phyloP scores from a whole-genome alignment of 2,888 invertebrate genomes.

The Reticulitermes lucifugus region DNA sequence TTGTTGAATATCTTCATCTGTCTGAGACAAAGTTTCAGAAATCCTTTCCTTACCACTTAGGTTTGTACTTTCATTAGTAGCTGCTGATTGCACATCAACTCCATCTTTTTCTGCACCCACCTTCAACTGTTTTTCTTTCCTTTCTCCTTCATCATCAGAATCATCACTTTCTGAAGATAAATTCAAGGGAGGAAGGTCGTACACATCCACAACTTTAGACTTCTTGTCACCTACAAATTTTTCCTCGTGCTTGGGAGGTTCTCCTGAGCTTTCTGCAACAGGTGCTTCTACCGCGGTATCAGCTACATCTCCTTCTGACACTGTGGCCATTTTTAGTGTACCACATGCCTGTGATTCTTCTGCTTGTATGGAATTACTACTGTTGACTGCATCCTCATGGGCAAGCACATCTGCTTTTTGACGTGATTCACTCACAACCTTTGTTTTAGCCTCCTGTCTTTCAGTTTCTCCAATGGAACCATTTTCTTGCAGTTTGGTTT shows the following conservation, averaged over 20 bases:
- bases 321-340: constrained; percentile 49
- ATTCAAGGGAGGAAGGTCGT: constrained; percentile 83
- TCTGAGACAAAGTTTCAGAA: constrained; percentile 4
- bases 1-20: constrained; percentile 58
- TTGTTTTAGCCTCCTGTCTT: constrained; percentile 50
- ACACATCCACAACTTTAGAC: constrained; percentile 67
- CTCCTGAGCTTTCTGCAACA: constrained; percentile 58
- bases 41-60: constrained; percentile 22
- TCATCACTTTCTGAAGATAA: constrained; percentile 85
- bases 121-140: constrained; percentile 46
- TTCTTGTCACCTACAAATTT: constrained; percentile 48
- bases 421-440: neutral
- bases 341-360: constrained; percentile 31
- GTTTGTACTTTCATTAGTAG: constrained; percentile 36
- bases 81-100: constrained; percentile 50
- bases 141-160: constrained; percentile 70
- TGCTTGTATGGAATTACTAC: neutral
- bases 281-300: constrained; percentile 62
- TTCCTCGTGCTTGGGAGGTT: constrained; percentile 63
- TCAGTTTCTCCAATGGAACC: constrained; percentile 43
- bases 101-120: constrained; percentile 52
- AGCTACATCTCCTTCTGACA: constrained; percentile 60
- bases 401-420: neutral
- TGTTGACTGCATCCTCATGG: neutral
- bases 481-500: constrained; percentile 54